Evolutionary conservation across 2,113 vertebrate species (phyloP).

Genomic region (Mormoops blainvillei): DNA sequence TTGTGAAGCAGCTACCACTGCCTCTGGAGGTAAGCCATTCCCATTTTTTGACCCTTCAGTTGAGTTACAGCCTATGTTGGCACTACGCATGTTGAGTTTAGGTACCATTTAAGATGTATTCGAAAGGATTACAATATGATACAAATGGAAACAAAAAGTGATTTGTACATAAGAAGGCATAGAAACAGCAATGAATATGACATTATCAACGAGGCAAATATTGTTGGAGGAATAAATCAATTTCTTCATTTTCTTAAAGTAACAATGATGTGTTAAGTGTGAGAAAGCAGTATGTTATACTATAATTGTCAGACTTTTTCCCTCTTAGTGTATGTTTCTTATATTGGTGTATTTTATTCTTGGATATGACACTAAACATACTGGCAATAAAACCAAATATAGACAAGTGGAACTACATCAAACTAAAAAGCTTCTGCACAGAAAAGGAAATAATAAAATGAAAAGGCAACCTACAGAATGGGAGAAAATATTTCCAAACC

Average conservation of each 20-base stretch:
- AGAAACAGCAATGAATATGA: neutral
- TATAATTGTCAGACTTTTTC: neutral
- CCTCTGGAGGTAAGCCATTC: neutral
- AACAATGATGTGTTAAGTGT: neutral
- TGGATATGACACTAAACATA: neutral
- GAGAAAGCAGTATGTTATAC: neutral
- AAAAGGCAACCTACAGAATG: too few relatives aligned
- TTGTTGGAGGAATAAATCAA: neutral
- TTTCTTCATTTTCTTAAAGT: constrained; percentile 1
- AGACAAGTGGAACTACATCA: too few relatives aligned
- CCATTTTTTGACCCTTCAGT: neutral
- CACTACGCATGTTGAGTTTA: neutral
- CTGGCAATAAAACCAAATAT: neutral
- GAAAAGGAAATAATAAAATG: too few relatives aligned
- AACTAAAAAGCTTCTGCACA: too few relatives aligned
- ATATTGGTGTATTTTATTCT: neutral
- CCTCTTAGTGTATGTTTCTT: neutral
- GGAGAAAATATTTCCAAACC: too few relatives aligned
- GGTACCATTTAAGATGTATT: neutral
- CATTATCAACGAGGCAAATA: neutral
- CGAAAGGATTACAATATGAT: neutral
- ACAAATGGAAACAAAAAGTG: neutral
- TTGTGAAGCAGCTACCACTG: neutral
- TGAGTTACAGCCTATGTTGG: neutral
- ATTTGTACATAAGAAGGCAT: neutral